Base-by-base conservation (phyloP, 2,113 vertebrate species). In the Conger conger region DNA sequence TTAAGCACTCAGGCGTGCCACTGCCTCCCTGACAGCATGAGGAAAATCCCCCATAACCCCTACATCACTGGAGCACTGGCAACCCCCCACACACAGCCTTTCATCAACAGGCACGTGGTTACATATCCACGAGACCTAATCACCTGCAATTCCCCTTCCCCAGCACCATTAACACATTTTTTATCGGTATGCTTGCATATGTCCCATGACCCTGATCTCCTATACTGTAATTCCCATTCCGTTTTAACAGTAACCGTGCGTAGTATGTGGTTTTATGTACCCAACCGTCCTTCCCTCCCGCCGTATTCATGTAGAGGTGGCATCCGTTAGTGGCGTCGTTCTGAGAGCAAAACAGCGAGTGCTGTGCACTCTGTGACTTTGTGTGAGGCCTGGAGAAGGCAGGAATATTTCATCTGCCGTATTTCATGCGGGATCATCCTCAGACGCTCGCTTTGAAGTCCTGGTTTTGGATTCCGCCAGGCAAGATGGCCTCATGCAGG, bases 341-440 rank as follows among this genome's bases (percentile, higher is more conserved):
- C 57, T 63, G 57, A 63, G 57, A 63, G 11, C 20, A 27, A 27
- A 63, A 23, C 57, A 63, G 16, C 9, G 30, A 76, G 11, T 76
- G 11, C n/a, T 15, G 23, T 35, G 73, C 16, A 33, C 16, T 63
- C 27, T 77, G 57, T 16, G 38, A 45, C 68, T 53, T 33, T 38
- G 17, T 18, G 30, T 35, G 30, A 76, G 68, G n/a, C 82, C 82
- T 27, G 57, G 57, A 76, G 57, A 18, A 54, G 54, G 60, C 81
- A 63, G 36, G 57, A 68, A 37, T 53, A n/a, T 76, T 37, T 5
- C 90, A 93, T 94, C 92, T 89, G 89, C 92, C 93, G 93, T 94
- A 92, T 89, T 89, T 92, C 94, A 94, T 94, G 92, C 92, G 91
- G 87, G 89, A 92, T 93, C 90, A 90, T 83, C 84, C 86, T 87